Percentiles rank a stretch among this genome's conserved stretches.
Evolutionary conservation across 2,797 vertebrate species (phyloP).

Genomic region (Spinus pinus): DNA sequence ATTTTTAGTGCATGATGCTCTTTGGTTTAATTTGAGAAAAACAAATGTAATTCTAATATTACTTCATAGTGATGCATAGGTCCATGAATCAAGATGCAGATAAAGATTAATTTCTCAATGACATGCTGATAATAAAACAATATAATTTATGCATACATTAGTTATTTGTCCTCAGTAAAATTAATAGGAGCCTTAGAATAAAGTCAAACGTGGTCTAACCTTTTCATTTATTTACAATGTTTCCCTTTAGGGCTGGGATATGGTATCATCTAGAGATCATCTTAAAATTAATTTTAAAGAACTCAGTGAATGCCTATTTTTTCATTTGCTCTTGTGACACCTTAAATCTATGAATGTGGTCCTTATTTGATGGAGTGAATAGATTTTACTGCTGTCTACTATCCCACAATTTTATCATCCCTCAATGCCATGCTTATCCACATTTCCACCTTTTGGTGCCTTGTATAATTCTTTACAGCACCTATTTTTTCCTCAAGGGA

Average conservation of each 20-base stretch:
- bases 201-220: background rate
- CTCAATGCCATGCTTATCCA: constrained; percentile 3
- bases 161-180: background rate
- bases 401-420: constrained; percentile 41
- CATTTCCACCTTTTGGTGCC: constrained; percentile 38
- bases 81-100: background rate
- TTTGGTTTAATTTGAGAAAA: constrained; percentile 49
- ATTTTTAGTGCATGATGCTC: constrained; percentile 48
- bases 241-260: background rate
- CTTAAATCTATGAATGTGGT: background rate
- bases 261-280: background rate
- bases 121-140: background rate
- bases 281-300: background rate
- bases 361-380: constrained; percentile 12
- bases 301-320: background rate
- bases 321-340: background rate
- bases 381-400: constrained; percentile 4
- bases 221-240: background rate
- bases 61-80: background rate
- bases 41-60: constrained; percentile 21
- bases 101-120: background rate
- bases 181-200: background rate
- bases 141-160: background rate
- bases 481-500: constrained; percentile 23
- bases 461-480: constrained; percentile 28